Conservation (phyloP, 2,797 vertebrate species). For the Labroides dimidiatus region DNA sequence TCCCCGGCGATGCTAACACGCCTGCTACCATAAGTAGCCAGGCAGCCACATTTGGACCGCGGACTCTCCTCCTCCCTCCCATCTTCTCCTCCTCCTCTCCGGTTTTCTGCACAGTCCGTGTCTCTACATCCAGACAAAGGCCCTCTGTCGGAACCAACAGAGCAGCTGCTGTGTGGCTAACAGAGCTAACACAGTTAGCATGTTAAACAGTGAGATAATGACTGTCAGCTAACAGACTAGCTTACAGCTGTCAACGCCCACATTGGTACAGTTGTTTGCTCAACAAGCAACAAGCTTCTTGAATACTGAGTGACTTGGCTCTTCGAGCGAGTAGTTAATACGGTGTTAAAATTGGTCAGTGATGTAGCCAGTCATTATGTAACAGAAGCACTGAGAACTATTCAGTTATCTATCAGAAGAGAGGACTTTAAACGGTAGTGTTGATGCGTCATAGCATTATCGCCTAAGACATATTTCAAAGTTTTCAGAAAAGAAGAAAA, state of each 20-base stretch:
- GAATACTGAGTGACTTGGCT: not conserved
- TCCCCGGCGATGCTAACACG: conserved; percentile 75
- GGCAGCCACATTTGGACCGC: conserved; percentile 77
- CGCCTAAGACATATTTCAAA: too few species aligned
- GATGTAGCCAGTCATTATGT: not conserved
- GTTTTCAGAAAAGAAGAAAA: too few species aligned
- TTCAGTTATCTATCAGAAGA: too few species aligned
- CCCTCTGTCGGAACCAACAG: conserved; percentile 3
- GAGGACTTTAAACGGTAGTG: too few species aligned
- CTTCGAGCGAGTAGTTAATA: not conserved
- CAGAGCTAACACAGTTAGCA: conserved; percentile 35
- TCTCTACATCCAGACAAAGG: conserved; percentile 9
- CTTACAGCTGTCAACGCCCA: conserved; percentile 31
- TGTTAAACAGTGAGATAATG: not conserved
- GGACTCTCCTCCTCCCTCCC: conserved; percentile 17
- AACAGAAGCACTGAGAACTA: not conserved
- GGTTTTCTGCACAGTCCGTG: not conserved
- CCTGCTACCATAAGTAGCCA: conserved; percentile 88
- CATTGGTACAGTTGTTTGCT: not conserved
- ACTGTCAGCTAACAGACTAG: not conserved
- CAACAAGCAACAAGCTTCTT: conserved; percentile 8
- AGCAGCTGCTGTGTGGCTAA: conserved; percentile 15
- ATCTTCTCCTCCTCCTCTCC: not conserved
- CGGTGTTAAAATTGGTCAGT: too few species aligned
- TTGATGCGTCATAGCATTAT: too few species aligned